A percentile compares a stretch with the other conserved stretches of the same genome.
phyloP scores from a whole-genome alignment of 35 echinoderm and acorn worm genomes.

The Ophioderma brevispina region DNA sequence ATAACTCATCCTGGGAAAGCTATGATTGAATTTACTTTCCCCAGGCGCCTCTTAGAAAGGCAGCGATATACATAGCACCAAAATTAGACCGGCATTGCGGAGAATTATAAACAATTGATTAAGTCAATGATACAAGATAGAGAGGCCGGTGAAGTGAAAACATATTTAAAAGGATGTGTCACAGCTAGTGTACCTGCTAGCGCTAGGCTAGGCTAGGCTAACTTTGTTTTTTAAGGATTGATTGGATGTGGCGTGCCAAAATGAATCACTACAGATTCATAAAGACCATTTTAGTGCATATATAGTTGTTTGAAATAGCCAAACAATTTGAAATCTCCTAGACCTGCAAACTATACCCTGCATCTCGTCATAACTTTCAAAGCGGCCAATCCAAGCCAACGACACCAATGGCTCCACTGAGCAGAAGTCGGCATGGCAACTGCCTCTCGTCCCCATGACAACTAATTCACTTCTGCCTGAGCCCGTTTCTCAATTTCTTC shows the following conservation, averaged over 20 bases:
- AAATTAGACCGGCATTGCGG: background rate
- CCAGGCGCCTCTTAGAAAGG: background rate
- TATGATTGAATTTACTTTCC: background rate
- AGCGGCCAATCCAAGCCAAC: background rate
- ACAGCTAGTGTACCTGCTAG: too few species aligned
- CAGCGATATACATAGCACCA: background rate
- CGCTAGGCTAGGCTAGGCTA: too few species aligned
- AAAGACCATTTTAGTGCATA: too few species aligned
- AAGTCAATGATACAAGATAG: background rate
- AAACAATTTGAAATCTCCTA: too few species aligned
- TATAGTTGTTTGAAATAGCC: too few species aligned
- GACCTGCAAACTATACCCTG: too few species aligned
- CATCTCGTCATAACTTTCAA: background rate
- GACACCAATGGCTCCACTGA: background rate
- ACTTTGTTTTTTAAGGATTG: too few species aligned
- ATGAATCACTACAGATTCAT: too few species aligned
- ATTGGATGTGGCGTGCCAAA: too few species aligned
- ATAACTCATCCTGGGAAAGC: background rate
- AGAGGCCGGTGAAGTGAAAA: background rate
- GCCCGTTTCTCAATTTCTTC: background rate
- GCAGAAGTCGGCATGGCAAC: conserved; percentile 2
- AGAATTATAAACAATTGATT: background rate
- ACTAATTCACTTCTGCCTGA: conserved; percentile 43
- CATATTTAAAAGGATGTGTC: too few species aligned
- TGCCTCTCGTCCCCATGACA: conserved; percentile 27